phyloP scores from a whole-genome alignment of 2,888 invertebrate species.

The Yponomeuta plumbellus region DNA sequence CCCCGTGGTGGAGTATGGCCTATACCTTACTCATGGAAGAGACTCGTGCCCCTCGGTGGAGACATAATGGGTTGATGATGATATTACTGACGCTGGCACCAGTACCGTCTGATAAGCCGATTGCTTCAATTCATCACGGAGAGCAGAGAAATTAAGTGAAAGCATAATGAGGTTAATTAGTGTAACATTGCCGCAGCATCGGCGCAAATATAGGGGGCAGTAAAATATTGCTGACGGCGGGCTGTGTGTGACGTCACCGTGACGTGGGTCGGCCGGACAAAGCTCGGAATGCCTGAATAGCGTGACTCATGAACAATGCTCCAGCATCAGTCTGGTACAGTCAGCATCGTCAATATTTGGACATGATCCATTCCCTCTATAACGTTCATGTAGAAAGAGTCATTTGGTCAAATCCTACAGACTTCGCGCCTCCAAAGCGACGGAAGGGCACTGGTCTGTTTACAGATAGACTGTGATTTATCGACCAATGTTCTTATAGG shows the following conservation, averaged over 20 bases:
- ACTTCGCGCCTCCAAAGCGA: not conserved
- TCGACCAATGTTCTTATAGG: too few species aligned
- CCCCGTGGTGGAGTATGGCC: too few species aligned
- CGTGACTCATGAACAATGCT: conserved; percentile 1
- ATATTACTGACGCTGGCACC: not conserved
- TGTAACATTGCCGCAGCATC: not conserved
- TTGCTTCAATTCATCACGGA: not conserved
- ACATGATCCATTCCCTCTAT: not conserved
- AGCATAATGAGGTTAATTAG: not conserved
- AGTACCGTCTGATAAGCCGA: not conserved
- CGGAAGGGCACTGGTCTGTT: not conserved
- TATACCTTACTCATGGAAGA: too few species aligned
- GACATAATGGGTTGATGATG: too few species aligned
- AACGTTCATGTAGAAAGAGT: not conserved
- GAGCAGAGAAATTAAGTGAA: not conserved
- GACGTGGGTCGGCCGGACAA: not conserved
- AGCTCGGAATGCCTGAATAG: not conserved
- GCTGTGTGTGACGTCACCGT: not conserved
- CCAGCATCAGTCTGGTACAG: not conserved
- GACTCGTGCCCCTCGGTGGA: too few species aligned
- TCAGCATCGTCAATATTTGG: not conserved
- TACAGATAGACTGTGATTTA: too few species aligned
- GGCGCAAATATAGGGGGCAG: not conserved
- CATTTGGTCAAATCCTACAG: too few species aligned
- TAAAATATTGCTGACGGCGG: not conserved